phyloP scores from a whole-genome alignment of 2,797 vertebrate species.

The Vipera latastei region DNA sequence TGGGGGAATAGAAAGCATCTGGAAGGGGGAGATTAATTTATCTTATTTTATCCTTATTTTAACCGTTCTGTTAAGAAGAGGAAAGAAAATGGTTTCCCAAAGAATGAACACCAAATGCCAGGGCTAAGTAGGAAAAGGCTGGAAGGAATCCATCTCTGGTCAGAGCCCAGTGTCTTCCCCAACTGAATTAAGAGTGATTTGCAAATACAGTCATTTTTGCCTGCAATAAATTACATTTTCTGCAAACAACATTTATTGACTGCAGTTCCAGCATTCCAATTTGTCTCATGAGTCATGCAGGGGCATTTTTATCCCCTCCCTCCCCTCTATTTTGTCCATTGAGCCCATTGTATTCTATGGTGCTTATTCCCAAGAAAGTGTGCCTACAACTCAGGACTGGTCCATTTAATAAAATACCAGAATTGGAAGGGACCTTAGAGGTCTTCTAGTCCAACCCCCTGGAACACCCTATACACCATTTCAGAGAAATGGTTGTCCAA shows the following conservation, averaged over 20 bases:
- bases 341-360: not conserved
- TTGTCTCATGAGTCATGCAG: not conserved
- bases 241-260: not conserved
- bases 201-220: not conserved
- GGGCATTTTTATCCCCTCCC: not conserved
- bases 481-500: not conserved
- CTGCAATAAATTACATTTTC: not conserved
- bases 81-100: not conserved
- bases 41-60: not conserved
- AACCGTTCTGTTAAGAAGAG: not conserved
- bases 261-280: not conserved
- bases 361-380: not conserved
- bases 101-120: not conserved
- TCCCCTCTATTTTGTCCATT: not conserved
- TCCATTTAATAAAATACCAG: not conserved
- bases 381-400: not conserved
- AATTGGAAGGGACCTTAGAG: not conserved
- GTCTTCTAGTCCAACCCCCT: not conserved
- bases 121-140: not conserved
- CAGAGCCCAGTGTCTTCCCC: not conserved
- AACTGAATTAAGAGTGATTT: not conserved
- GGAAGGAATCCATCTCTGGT: not conserved
- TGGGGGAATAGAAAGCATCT: not conserved
- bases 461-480: not conserved
- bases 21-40: not conserved